phyloP scores from a whole-genome alignment of 64 coral and sea anemone species.

The Hydrozoanthus tunicans region DNA sequence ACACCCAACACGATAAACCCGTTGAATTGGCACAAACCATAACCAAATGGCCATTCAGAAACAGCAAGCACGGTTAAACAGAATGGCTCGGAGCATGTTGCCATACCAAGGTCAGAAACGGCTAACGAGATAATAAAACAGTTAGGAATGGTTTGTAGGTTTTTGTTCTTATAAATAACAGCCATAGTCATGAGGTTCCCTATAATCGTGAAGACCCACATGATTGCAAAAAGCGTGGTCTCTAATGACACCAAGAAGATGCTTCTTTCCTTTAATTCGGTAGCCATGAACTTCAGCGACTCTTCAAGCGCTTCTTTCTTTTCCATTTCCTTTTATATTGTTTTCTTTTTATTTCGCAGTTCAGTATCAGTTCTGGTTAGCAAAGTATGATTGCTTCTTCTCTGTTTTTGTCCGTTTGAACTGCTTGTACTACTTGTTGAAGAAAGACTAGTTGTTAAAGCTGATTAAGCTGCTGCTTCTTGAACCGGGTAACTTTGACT shows the following conservation, averaged over 20 bases:
- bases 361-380: not conserved
- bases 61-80: conserved; percentile 32
- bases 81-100: conserved; percentile 43
- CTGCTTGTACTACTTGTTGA: not conserved
- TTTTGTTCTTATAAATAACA: conserved; percentile 12
- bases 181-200: conserved; percentile 23
- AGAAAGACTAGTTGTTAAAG: not conserved
- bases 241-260: not conserved
- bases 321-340: not conserved
- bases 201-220: not conserved
- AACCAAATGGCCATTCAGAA: conserved; percentile 70
- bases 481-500: not conserved
- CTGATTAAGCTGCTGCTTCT: not conserved
- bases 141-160: conserved; percentile 64
- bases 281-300: not conserved
- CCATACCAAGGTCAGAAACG: conserved; percentile 70
- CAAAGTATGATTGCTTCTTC: not conserved
- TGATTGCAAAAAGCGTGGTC: conserved; percentile 9
- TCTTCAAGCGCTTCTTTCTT: not conserved
- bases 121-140: conserved; percentile 67
- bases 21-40: conserved; percentile 67
- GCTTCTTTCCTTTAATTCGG: conserved; percentile 35
- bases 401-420: not conserved
- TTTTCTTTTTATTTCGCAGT: not conserved
- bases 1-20: conserved; percentile 65